phyloP scores from a whole-genome alignment of 2,113 vertebrate genomes.

The Oreochromis tanganicae region DNA sequence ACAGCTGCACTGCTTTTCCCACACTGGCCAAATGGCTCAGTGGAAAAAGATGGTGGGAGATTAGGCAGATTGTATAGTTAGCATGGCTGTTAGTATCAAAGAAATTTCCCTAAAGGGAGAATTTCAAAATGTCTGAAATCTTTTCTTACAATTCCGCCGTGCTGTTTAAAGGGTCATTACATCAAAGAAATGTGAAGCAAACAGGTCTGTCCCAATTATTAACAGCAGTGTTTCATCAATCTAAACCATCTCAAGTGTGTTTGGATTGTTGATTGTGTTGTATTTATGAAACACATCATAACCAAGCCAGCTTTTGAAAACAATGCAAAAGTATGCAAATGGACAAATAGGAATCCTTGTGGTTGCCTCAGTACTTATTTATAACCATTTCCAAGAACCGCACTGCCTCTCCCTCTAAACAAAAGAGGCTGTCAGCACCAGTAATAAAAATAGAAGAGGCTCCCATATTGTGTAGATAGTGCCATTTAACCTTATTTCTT shows the following conservation, averaged over 20 bases:
- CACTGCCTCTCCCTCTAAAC: constrained; percentile 21
- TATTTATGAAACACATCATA: constrained; percentile 15
- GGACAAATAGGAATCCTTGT: constrained; percentile 23
- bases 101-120: constrained; percentile 18
- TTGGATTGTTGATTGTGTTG: neutral
- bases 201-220: constrained; percentile 13
- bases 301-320: constrained; percentile 7
- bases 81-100: constrained; percentile 40
- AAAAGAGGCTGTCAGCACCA: constrained; percentile 56
- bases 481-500: constrained; percentile 69
- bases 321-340: constrained; percentile 14
- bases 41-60: constrained; percentile 69
- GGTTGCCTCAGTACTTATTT: constrained; percentile 21
- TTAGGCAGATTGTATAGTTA: constrained; percentile 45
- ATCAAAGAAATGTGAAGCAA: constrained; percentile 50
- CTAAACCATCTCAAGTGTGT: constrained; percentile 13
- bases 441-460: constrained; percentile 70
- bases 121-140: constrained; percentile 48
- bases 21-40: constrained; percentile 41
- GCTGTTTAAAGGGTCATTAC: constrained; percentile 43
- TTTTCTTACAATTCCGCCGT: constrained; percentile 20
- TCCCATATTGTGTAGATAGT: constrained; percentile 59
- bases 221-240: constrained; percentile 9
- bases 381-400: constrained; percentile 54
- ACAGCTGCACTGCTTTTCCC: constrained; percentile 36